Percentiles rank a stretch among this genome's conserved stretches.
phyloP scores from a whole-genome alignment of 2,888 invertebrate genomes.

The Diaphora mendica region DNA sequence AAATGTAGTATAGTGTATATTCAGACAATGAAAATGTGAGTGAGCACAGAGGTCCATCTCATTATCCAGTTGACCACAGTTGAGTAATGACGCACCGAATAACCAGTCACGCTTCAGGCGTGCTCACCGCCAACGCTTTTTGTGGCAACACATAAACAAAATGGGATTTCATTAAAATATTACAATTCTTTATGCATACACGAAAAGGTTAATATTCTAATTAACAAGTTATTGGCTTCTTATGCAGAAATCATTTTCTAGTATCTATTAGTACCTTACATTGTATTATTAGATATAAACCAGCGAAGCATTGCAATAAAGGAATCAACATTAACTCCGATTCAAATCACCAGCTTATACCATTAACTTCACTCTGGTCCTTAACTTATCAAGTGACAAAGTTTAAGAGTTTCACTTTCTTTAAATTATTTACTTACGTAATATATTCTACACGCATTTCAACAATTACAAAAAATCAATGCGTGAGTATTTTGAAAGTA shows the following conservation, averaged over 20 bases:
- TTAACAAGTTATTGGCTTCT: constrained; percentile 21
- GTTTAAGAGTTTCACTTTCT: not conserved
- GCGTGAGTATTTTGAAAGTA: constrained; percentile 36
- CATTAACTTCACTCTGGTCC: not conserved
- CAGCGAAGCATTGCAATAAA: not conserved
- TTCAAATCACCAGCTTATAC: not conserved
- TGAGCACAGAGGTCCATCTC: constrained; percentile 70
- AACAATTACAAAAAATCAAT: constrained; percentile 48
- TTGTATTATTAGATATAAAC: not conserved
- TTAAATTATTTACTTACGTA: constrained; percentile 18
- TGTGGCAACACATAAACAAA: constrained; percentile 64
- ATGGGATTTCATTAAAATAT: constrained; percentile 57
- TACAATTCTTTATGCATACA: constrained; percentile 53
- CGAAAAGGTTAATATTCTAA: constrained; percentile 43
- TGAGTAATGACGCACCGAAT: constrained; percentile 70
- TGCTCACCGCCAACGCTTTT: constrained; percentile 57
- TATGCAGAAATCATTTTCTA: constrained; percentile 3
- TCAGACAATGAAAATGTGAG: constrained; percentile 52
- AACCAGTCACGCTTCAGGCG: constrained; percentile 63
- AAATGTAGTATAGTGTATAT: constrained; percentile 33
- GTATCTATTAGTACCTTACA: not conserved
- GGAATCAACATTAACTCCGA: not conserved
- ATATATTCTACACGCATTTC: constrained; percentile 35
- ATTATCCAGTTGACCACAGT: constrained; percentile 75
- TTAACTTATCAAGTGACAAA: constrained; percentile 1